Conservation (phyloP, 2,888 invertebrate genomes). For the Eustalomyia histrio region DNA sequence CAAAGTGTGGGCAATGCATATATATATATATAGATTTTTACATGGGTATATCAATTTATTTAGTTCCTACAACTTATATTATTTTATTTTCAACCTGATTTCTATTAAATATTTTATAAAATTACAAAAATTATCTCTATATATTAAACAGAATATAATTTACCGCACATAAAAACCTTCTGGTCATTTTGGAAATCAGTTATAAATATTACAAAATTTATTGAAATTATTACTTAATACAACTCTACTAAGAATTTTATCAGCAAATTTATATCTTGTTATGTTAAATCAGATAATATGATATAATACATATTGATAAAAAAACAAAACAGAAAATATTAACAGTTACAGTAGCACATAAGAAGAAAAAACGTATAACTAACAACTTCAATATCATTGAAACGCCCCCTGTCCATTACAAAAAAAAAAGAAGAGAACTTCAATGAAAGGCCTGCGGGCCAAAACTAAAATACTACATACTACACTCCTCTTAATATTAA, state of each 20-base stretch:
- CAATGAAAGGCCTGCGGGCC: conserved; percentile 35
- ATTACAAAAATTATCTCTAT: too few species aligned
- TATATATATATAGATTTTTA: too few species aligned
- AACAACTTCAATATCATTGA: background rate
- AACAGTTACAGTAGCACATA: conserved; percentile 11
- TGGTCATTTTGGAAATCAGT: background rate
- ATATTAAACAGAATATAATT: too few species aligned
- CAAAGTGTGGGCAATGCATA: too few species aligned
- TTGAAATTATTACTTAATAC: background rate
- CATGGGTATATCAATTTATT: too few species aligned
- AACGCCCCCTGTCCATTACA: conserved; percentile 42
- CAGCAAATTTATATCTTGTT: background rate
- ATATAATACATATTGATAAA: background rate
- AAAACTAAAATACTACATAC: background rate
- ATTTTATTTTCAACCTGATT: too few species aligned
- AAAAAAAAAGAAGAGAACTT: conserved; percentile 10
- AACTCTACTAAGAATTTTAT: background rate
- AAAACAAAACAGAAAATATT: background rate
- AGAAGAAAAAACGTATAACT: background rate
- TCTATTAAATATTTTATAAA: too few species aligned
- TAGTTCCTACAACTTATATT: too few species aligned
- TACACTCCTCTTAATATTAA: conserved; percentile 16
- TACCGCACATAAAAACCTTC: background rate
- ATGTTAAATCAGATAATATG: background rate
- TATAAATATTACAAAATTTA: background rate